Conservation (phyloP, 2,113 vertebrate species). For the Aepyceros melampus region DNA sequence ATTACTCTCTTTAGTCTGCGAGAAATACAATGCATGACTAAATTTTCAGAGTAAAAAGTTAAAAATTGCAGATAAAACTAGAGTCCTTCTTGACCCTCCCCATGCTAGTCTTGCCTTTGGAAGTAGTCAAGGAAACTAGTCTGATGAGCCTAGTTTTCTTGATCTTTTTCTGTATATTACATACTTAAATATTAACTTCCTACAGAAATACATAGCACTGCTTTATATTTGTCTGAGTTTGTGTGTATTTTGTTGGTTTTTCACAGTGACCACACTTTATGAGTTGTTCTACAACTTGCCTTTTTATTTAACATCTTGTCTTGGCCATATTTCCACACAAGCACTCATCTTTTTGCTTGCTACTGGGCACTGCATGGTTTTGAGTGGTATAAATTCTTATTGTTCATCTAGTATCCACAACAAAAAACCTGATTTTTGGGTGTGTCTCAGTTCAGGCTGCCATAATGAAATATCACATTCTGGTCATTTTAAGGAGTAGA, state of each 20-base stretch:
- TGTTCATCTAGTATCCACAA: background rate
- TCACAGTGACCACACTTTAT: background rate
- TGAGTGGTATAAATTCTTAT: accelerated
- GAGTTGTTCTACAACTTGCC: background rate
- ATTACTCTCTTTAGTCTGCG: background rate
- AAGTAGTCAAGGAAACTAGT: background rate
- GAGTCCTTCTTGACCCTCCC: background rate
- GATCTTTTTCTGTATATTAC: background rate
- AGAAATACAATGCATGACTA: background rate
- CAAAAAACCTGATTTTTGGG: no score
- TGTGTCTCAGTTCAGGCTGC: background rate
- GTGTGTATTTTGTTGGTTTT: background rate
- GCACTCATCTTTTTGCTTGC: accelerated
- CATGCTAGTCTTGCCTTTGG: background rate
- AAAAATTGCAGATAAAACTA: background rate
- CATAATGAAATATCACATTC: background rate
- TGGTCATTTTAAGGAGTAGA: background rate
- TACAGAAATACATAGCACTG: accelerated
- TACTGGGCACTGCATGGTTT: accelerated
- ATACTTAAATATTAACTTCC: background rate
- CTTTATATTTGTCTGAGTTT: background rate
- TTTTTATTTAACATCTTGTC: background rate
- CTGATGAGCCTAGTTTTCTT: accelerated
- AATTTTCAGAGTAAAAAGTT: background rate
- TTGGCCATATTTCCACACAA: background rate